These are phyloP conservation scores for Struthidea cinerea DNA, from an alignment of 2,113 vertebrate genomes.

Conservation along the genomic window DNA sequence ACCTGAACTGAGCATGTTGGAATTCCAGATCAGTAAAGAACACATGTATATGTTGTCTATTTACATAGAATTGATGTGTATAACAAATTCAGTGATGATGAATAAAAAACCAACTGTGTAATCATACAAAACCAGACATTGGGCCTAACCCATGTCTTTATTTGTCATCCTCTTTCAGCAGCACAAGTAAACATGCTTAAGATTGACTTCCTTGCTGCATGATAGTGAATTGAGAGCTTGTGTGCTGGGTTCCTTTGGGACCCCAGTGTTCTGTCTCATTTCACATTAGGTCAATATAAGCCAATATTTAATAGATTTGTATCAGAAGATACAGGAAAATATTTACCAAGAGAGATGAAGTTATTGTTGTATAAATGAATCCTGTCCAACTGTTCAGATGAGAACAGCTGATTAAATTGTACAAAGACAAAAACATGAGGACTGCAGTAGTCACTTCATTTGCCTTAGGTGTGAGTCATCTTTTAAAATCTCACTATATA, in stretches of 20 bases:
- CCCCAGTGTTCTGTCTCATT: neutral
- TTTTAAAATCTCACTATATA: neutral
- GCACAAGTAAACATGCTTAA: neutral
- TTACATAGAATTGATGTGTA: neutral
- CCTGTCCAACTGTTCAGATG: conserved; percentile 10
- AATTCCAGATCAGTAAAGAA: neutral
- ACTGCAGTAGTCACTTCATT: neutral
- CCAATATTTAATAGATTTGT: neutral
- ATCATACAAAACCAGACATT: neutral
- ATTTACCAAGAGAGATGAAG: neutral
- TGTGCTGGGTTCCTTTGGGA: neutral
- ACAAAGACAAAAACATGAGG: neutral
- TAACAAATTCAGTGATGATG: neutral
- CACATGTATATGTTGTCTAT: neutral
- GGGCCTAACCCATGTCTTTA: neutral
- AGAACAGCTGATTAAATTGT: conserved; percentile 16
- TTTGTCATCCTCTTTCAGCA: neutral
- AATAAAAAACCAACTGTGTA: neutral
- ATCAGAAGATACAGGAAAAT: neutral
- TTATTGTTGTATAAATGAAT: neutral
- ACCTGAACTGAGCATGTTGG: neutral
- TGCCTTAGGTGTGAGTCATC: neutral
- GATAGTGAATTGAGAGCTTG: neutral
- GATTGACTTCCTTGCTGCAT: neutral
- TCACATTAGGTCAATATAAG: neutral